Evolutionary conservation across 92 coral and sea anemone species (phyloP).

Genomic region (Ricordea florida): DNA sequence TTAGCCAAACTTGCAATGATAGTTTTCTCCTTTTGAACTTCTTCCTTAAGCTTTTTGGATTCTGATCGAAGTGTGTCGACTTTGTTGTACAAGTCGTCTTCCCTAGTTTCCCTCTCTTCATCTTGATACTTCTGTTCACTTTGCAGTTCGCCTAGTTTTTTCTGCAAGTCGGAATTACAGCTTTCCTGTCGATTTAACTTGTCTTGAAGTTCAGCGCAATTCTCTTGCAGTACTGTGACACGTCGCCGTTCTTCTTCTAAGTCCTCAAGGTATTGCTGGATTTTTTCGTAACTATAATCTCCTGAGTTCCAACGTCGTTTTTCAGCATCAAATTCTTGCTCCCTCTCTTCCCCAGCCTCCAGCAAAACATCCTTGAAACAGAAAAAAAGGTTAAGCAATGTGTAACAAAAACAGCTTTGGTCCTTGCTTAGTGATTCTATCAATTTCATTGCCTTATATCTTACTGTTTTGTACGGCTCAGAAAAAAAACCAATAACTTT

Average conservation of each 20-base stretch:
- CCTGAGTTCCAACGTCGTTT: conserved; percentile 36
- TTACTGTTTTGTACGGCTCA: too few species aligned
- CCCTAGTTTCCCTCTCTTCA: conserved; percentile 18
- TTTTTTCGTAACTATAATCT: conserved; percentile 17
- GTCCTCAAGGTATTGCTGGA: conserved; percentile 11
- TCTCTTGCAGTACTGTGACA: conserved; percentile 33
- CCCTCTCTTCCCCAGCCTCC: conserved; percentile 64
- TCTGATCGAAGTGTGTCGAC: conserved; percentile 38
- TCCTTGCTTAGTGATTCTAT: too few species aligned
- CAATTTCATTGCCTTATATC: too few species aligned
- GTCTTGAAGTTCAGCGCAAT: conserved; percentile 12
- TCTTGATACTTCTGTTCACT: conserved; percentile 14
- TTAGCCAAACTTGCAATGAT: background rate
- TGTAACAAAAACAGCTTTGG: too few species aligned
- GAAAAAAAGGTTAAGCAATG: background rate
- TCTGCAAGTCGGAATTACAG: conserved; percentile 9
- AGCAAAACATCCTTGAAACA: conserved; percentile 39
- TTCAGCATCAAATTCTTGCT: conserved; percentile 53
- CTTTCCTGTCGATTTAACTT: conserved; percentile 27
- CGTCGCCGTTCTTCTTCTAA: conserved; percentile 38
- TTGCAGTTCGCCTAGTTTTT: conserved; percentile 14
- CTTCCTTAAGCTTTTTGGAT: conserved; percentile 12
- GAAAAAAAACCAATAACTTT: too few species aligned
- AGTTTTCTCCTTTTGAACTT: conserved; percentile 5
- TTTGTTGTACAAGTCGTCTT: conserved; percentile 22